Conservation (phyloP, 1,140 invertebrate species). For the Pissodes strobi region DNA sequence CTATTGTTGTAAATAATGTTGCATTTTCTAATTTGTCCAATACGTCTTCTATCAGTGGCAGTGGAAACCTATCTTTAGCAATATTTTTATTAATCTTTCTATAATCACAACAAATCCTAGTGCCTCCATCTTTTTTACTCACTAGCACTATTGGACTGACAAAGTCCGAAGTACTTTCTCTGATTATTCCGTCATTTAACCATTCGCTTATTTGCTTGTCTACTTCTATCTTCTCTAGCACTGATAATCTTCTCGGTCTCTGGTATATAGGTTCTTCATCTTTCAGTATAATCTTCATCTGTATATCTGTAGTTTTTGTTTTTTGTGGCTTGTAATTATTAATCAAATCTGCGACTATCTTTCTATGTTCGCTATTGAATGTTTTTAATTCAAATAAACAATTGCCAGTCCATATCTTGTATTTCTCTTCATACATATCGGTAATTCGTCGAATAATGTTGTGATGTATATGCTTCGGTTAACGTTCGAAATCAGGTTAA, state of each 20-base stretch:
- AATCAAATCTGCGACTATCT: slow-evolving; percentile 20
- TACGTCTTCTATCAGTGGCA: slow-evolving; percentile 43
- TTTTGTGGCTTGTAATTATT: slow-evolving; percentile 2
- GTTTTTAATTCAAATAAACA: no score
- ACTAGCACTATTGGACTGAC: no score
- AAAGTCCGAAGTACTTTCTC: slow-evolving; percentile 53
- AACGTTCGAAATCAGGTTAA: no score
- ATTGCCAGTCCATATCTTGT: no score
- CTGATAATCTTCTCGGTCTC: no score
- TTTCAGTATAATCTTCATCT: slow-evolving; percentile 20
- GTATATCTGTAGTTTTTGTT: not conserved
- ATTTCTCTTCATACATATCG: no score
- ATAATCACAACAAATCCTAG: slow-evolving; percentile 60
- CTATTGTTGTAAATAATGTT: slow-evolving; percentile 41
- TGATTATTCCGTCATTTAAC: slow-evolving; percentile 37
- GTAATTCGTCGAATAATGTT: no score
- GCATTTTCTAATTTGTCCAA: slow-evolving; percentile 36
- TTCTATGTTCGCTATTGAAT: no score
- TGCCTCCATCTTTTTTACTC: slow-evolving; percentile 48
- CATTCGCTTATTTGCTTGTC: slow-evolving; percentile 28
- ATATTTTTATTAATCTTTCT: slow-evolving; percentile 55
- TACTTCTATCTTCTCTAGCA: slow-evolving; percentile 26
- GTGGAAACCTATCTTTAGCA: slow-evolving; percentile 45
- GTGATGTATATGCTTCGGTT: no score
- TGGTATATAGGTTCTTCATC: slow-evolving; percentile 40